A percentile compares a stretch with the other conserved stretches of the same genome.
Evolutionary conservation across 2,113 vertebrate genomes (phyloP).

Genomic region (Rallus limicola): DNA sequence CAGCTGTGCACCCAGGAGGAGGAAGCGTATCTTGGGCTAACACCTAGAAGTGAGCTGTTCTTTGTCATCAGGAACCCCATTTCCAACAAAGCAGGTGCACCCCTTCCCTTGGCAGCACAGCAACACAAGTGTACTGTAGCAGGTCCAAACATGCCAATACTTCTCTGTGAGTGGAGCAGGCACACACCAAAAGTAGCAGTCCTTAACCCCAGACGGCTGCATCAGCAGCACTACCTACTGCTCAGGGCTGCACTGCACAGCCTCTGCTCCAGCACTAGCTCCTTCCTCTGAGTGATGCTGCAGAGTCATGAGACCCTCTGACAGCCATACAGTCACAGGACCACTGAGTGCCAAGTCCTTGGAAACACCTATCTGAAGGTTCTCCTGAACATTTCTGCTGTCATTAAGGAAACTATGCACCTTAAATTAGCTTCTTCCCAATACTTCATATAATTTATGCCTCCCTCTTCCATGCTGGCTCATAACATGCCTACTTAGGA

Average conservation of each 20-base stretch:
- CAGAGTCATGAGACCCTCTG: background rate
- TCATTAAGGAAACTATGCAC: background rate
- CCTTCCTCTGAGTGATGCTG: background rate
- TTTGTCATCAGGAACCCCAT: background rate
- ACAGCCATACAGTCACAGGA: rapidly evolving
- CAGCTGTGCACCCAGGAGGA: background rate
- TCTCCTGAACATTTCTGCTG: background rate
- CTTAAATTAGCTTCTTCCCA: background rate
- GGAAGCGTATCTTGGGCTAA: background rate
- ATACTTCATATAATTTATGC: background rate
- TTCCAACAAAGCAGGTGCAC: background rate
- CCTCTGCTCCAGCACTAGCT: background rate
- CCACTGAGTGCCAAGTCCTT: background rate
- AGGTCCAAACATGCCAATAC: background rate
- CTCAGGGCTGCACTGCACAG: background rate
- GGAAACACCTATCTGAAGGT: background rate
- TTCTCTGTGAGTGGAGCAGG: background rate
- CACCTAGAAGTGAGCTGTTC: background rate
- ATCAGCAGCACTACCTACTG: background rate
- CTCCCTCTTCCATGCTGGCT: background rate
- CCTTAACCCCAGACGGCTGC: background rate
- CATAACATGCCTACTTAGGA: background rate
- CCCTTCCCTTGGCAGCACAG: background rate
- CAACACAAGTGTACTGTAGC: background rate
- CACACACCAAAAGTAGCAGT: background rate